These are phyloP conservation scores for Andrena chrysosceles DNA, from an alignment of 2,888 invertebrate species.

Conservation along the genomic window DNA sequence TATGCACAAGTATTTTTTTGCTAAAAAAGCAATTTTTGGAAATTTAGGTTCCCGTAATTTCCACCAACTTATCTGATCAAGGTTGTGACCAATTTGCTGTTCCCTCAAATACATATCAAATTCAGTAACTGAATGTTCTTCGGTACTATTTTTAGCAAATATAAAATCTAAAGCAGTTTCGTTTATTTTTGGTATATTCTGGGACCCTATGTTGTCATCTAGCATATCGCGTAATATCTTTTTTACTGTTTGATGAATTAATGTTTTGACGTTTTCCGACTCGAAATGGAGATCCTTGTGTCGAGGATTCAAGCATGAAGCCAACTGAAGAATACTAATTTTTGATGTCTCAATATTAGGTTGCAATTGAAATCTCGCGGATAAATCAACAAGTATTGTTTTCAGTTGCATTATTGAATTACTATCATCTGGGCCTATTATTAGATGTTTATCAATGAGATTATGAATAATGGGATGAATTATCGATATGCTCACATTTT, in stretches of 20 bases:
- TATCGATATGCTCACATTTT: background rate
- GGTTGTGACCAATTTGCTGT: too few relatives aligned
- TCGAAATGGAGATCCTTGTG: background rate
- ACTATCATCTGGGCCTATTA: background rate
- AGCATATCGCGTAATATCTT: background rate
- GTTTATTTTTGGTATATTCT: background rate
- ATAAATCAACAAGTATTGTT: background rate
- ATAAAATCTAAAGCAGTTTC: background rate
- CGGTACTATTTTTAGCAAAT: background rate
- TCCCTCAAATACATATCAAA: background rate
- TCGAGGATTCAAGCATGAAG: background rate
- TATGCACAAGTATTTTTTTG: too few relatives aligned
- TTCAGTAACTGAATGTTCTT: slow-evolving; percentile 2
- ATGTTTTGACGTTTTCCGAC: background rate
- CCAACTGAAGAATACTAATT: background rate
- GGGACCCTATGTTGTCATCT: background rate
- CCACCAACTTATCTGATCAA: too few relatives aligned
- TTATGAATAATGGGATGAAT: background rate
- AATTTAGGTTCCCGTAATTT: too few relatives aligned
- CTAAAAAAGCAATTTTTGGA: too few relatives aligned
- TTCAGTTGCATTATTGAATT: background rate
- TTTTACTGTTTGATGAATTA: background rate
- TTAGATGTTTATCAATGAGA: slow-evolving; percentile 1
- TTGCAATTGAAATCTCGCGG: background rate
- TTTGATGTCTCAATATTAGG: background rate